A percentile compares a stretch with the other conserved stretches of the same genome.
These are phyloP conservation scores for Allophyes oxyacanthae DNA, from an alignment of 2,888 invertebrate genomes.

Conservation along the genomic window DNA sequence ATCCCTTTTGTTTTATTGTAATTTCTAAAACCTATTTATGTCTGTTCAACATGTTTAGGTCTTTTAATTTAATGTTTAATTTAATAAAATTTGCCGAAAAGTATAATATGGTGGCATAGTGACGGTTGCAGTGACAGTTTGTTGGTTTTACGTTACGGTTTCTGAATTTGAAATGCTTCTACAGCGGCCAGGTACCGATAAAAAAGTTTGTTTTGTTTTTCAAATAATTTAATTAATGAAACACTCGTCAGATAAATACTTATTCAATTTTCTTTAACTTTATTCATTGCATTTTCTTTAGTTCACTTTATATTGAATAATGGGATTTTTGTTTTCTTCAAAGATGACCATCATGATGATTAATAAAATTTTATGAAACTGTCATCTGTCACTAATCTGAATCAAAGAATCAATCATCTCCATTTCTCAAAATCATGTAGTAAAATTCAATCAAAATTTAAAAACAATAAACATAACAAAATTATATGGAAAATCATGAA, in stretches of 20 bases:
- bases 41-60: slow-evolving; percentile 63
- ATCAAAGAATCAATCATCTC: slow-evolving; percentile 3
- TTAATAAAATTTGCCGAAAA: slow-evolving; percentile 52
- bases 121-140: slow-evolving; percentile 63
- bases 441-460: slow-evolving; percentile 7
- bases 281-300: too few relatives aligned
- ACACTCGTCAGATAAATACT: too few relatives aligned
- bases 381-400: slow-evolving; percentile 26
- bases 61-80: slow-evolving; percentile 57
- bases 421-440: slow-evolving; percentile 34
- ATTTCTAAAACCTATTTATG: slow-evolving; percentile 54
- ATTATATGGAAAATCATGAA: slow-evolving; percentile 35
- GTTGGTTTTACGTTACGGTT: slow-evolving; percentile 43
- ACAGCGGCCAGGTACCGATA: slow-evolving; percentile 6
- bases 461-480: slow-evolving; percentile 18
- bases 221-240: neutral
- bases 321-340: neutral
- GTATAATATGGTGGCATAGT: slow-evolving; percentile 65
- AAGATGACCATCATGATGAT: neutral
- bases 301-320: too few relatives aligned
- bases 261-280: too few relatives aligned
- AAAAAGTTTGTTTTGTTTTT: slow-evolving; percentile 14
- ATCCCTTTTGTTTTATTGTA: slow-evolving; percentile 33
- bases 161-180: slow-evolving; percentile 60
- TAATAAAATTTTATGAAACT: slow-evolving; percentile 1